phyloP scores from a whole-genome alignment of 2,888 invertebrate genomes.

The Eupsilia transversa region DNA sequence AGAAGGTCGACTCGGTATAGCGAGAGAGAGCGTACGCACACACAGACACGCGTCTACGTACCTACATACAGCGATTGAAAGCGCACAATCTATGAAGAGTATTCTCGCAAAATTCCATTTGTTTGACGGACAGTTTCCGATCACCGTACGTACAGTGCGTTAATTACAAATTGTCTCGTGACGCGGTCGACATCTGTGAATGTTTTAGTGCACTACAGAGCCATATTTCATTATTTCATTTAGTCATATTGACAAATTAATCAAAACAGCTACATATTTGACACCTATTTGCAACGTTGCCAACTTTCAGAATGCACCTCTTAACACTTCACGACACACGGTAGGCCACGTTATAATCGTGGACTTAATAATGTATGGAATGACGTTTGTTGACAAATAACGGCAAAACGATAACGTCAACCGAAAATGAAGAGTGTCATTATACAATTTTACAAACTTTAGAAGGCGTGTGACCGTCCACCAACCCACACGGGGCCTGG shows the following conservation, averaged over 20 bases:
- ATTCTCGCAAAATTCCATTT: not conserved
- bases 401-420: too few species aligned
- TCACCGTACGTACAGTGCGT: not conserved
- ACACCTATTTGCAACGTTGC: too few species aligned
- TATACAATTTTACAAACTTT: not conserved
- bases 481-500: not conserved
- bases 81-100: not conserved
- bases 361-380: not conserved
- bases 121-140: not conserved
- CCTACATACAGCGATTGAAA: not conserved
- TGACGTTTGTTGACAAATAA: not conserved
- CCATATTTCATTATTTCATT: too few species aligned
- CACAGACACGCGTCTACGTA: not conserved
- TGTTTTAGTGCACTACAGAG: too few species aligned
- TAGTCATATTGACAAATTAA: too few species aligned
- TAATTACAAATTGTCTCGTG: too few species aligned
- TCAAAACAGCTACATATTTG: too few species aligned
- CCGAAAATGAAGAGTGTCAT: not conserved
- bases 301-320: too few species aligned
- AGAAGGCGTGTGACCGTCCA: not conserved
- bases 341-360: not conserved
- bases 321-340: not conserved
- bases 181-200: too few species aligned
- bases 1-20: conserved; percentile 10
- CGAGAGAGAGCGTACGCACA: too few species aligned